Evolutionary conservation across 1,140 invertebrate species (phyloP).

Genomic region (Apis florea): DNA sequence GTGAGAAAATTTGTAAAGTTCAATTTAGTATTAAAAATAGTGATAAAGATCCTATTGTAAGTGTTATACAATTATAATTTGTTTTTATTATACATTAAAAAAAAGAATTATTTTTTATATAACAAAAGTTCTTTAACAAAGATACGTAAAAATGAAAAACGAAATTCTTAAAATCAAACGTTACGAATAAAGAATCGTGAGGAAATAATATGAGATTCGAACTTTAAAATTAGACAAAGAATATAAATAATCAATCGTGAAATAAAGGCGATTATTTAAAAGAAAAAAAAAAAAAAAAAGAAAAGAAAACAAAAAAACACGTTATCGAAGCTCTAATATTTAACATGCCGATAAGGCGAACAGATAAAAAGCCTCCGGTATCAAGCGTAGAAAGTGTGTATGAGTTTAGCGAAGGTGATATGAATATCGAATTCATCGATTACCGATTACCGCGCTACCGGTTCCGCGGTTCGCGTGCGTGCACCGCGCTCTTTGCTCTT

Average conservation of each 20-base stretch:
- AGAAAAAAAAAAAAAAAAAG: background rate
- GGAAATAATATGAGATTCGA: background rate
- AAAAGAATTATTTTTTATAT: no score
- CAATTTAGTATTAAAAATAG: no score
- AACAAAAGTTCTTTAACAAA: no score
- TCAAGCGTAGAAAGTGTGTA: slow-evolving; percentile 13
- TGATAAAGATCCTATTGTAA: no score
- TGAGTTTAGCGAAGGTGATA: slow-evolving; percentile 36
- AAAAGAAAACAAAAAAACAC: background rate
- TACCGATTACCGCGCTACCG: slow-evolving; percentile 51
- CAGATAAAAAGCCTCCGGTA: slow-evolving; percentile 21
- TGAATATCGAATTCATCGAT: slow-evolving; percentile 56
- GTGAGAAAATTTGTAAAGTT: no score
- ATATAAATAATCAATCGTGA: background rate
- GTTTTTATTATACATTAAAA: no score
- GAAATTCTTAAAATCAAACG: no score
- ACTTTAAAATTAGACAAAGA: background rate
- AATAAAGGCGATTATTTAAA: background rate
- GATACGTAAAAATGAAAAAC: no score
- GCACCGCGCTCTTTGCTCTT: slow-evolving; percentile 16
- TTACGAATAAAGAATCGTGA: no score
- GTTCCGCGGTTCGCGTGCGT: slow-evolving; percentile 37
- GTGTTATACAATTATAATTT: no score
- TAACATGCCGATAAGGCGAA: slow-evolving; percentile 34
- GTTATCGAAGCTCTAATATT: slow-evolving; percentile 23